Evolutionary conservation across 2,888 invertebrate species (phyloP).

Genomic region (Parapristionchus giblindavisi): DNA sequence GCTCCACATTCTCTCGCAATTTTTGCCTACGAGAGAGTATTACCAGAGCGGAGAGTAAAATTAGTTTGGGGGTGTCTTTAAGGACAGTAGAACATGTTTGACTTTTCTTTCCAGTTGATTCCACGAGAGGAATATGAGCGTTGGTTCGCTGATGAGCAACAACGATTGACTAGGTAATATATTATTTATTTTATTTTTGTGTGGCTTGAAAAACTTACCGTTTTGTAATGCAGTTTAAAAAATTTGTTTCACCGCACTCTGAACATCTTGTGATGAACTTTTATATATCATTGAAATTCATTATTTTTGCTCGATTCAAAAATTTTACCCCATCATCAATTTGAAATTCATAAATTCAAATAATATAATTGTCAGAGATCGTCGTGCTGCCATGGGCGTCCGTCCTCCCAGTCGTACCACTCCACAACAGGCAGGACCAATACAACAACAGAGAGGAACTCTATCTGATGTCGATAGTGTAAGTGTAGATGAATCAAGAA

Average conservation of each 20-base stretch:
- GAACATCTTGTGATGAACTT: too few relatives aligned
- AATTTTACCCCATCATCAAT: too few relatives aligned
- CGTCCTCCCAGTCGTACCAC: not conserved
- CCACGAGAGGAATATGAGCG: conserved; percentile 67
- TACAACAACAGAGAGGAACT: not conserved
- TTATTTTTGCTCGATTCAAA: too few relatives aligned
- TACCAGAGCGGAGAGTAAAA: too few relatives aligned
- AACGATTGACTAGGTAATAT: conserved; percentile 60
- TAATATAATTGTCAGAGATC: not conserved
- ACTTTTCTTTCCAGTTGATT: conserved; percentile 52
- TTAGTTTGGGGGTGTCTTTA: too few relatives aligned
- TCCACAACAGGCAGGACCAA: not conserved
- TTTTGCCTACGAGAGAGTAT: too few relatives aligned
- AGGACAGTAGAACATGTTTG: too few relatives aligned
- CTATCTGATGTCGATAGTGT: conserved; percentile 12
- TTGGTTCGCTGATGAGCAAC: conserved; percentile 71
- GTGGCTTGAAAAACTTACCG: not conserved
- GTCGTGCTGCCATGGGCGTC: not conserved
- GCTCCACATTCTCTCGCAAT: too few relatives aligned
- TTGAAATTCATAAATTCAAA: not conserved
- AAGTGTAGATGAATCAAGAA: not conserved
- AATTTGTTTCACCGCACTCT: too few relatives aligned
- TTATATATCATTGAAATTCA: too few relatives aligned
- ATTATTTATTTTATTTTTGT: not conserved
- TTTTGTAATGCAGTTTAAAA: not conserved